Evolutionary conservation across 1,140 invertebrate genomes (phyloP).

Genomic region (Sogatella furcifera): DNA sequence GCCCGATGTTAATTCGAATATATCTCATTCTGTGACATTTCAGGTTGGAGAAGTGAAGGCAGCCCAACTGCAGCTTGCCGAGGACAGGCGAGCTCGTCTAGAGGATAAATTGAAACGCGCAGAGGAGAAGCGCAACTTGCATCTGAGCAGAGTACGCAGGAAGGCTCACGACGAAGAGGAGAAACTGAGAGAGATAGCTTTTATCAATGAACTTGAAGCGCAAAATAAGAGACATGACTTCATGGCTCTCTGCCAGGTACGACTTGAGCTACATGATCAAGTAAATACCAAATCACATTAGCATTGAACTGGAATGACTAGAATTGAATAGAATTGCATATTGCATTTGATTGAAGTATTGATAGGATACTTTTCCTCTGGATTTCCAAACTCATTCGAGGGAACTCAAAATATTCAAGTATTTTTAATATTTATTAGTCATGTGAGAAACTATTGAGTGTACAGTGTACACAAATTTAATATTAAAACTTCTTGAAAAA

Average conservation of each 20-base stretch:
- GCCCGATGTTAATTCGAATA: neutral
- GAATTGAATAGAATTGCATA: too few species aligned
- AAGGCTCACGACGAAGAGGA: conserved; percentile 97
- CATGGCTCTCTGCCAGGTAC: conserved; percentile 57
- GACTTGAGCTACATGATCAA: too few species aligned
- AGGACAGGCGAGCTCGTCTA: conserved; percentile 73
- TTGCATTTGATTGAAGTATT: too few species aligned
- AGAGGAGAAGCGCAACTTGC: conserved; percentile 78
- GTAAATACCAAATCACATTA: too few species aligned
- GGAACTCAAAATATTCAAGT: too few species aligned
- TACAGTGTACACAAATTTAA: too few species aligned
- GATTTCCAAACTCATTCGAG: too few species aligned
- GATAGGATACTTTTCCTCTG: too few species aligned
- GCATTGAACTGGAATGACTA: too few species aligned
- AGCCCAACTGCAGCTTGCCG: conserved; percentile 74
- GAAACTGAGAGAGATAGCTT: conserved; percentile 93
- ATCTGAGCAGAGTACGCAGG: conserved; percentile 69
- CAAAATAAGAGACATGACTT: conserved; percentile 90
- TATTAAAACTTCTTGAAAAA: too few species aligned
- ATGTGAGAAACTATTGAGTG: too few species aligned
- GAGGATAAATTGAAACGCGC: conserved; percentile 78
- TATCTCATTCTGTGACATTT: neutral
- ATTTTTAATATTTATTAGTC: too few species aligned
- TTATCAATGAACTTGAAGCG: conserved; percentile 92
- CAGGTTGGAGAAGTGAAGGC: conserved; percentile 80